A percentile compares a stretch with the other conserved stretches of the same genome.
These are phyloP conservation scores for Lepus townsendii DNA, from an alignment of 2,797 vertebrate species.

Conservation along the genomic window DNA sequence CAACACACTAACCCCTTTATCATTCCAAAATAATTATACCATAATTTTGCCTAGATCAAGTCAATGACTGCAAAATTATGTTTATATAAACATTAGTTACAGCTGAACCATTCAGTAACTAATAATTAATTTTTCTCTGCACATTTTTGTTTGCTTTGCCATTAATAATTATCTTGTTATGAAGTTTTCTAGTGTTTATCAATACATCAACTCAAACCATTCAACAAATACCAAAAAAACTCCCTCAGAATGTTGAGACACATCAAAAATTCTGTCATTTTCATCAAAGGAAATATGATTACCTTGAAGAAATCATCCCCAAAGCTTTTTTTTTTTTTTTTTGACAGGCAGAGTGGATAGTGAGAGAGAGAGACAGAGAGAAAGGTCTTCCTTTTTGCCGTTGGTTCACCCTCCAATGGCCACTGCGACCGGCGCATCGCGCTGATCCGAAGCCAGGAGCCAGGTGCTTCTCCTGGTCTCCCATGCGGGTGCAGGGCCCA, in stretches of 20 bases:
- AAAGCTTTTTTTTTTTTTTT: not conserved
- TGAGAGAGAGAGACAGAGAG: too few relatives aligned
- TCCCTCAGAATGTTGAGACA: not conserved
- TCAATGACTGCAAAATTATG: not conserved
- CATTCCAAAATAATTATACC: constrained; percentile 30
- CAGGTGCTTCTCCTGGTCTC: too few relatives aligned
- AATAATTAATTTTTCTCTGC: not conserved
- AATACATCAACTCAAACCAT: constrained; percentile 26
- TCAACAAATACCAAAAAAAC: not conserved
- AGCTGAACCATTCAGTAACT: not conserved
- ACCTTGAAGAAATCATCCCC: not conserved
- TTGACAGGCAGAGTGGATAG: too few relatives aligned
- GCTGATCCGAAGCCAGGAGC: too few relatives aligned
- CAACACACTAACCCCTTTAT: not conserved
- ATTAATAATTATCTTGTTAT: not conserved
- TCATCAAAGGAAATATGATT: constrained; percentile 2
- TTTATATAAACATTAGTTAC: not conserved
- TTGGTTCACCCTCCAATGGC: too few relatives aligned
- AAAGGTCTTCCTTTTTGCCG: too few relatives aligned
- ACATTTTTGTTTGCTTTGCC: constrained; percentile 18
- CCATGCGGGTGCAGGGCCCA: too few relatives aligned
- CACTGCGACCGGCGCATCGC: too few relatives aligned
- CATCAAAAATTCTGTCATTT: not conserved
- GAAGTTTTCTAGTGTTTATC: constrained; percentile 25
- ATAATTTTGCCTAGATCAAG: not conserved